Evolutionary conservation across 2,888 invertebrate genomes (phyloP).

Genomic region (Drosophila demipolita): DNA sequence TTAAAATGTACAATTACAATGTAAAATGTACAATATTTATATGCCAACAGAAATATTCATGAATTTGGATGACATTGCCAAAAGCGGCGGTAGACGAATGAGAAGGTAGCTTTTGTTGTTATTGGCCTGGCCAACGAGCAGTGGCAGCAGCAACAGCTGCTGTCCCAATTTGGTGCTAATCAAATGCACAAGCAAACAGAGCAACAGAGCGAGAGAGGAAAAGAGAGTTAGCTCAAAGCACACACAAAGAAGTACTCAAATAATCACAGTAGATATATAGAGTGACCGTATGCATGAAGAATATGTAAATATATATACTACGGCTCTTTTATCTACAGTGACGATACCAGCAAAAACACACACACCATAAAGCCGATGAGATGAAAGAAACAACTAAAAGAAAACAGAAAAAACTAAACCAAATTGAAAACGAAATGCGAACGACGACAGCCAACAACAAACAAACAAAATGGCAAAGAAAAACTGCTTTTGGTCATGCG

Average conservation of each 20-base stretch:
- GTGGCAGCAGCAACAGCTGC: constrained; percentile 57
- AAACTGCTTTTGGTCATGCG: constrained; percentile 75
- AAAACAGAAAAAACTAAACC: constrained; percentile 20
- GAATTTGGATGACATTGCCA: constrained; percentile 51
- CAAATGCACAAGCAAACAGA: constrained; percentile 66
- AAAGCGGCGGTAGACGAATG: constrained; percentile 8
- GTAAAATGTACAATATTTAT: background rate
- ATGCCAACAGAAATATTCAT: constrained; percentile 60
- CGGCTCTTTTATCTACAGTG: constrained; percentile 48
- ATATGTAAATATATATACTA: constrained; percentile 51
- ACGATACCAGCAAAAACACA: constrained; percentile 44
- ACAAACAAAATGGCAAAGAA: constrained; percentile 78
- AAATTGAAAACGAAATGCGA: constrained; percentile 73
- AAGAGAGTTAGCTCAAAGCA: constrained; percentile 7
- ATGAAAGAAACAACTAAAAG: constrained; percentile 2
- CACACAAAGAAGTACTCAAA: constrained; percentile 51
- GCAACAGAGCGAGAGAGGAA: constrained; percentile 19
- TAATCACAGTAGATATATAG: constrained; percentile 61
- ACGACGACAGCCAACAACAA: constrained; percentile 42
- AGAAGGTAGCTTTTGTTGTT: constrained; percentile 7
- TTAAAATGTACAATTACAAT: constrained; percentile 17
- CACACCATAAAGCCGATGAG: constrained; percentile 9
- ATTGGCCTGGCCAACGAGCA: constrained; percentile 54
- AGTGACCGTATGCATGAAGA: constrained; percentile 39
- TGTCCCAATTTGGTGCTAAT: constrained; percentile 74